A percentile compares a stretch with the other conserved stretches of the same genome.
Evolutionary conservation across 1,140 invertebrate genomes (phyloP).

Genomic region (Diachasmimorpha longicaudata): DNA sequence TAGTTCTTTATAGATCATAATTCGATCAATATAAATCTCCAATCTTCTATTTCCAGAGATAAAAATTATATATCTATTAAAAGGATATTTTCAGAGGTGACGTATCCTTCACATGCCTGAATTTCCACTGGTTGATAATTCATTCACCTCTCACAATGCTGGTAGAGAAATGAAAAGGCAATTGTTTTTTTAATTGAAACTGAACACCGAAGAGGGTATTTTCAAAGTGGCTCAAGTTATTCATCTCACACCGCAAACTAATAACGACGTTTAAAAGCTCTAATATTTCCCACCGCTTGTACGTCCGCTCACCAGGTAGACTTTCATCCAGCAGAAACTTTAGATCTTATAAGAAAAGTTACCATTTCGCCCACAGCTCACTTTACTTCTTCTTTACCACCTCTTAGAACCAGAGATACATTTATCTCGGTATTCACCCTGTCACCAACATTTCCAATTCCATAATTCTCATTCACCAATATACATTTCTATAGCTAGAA

Average conservation of each 20-base stretch:
- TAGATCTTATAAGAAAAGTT: constrained; percentile 61
- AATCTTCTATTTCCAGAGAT: background rate
- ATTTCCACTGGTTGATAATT: too few relatives aligned
- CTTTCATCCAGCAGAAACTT: constrained; percentile 52
- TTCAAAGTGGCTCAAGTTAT: constrained; percentile 41
- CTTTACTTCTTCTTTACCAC: constrained; percentile 23
- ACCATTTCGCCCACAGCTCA: constrained; percentile 41
- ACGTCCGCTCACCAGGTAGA: constrained; percentile 30
- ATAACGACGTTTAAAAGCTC: constrained; percentile 57
- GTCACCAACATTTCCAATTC: background rate
- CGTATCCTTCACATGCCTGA: background rate
- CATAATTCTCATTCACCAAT: background rate
- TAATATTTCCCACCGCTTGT: constrained; percentile 48
- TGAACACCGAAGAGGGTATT: background rate
- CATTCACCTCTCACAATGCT: too few relatives aligned
- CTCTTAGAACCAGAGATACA: background rate
- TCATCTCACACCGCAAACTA: constrained; percentile 53
- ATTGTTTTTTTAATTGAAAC: background rate
- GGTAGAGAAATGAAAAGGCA: too few relatives aligned
- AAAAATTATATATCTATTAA: background rate
- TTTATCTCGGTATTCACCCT: background rate
- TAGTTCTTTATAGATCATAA: background rate
- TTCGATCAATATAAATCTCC: background rate
- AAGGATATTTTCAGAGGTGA: background rate
- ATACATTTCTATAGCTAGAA: background rate